Evolutionary conservation across 2,888 invertebrate genomes (phyloP), one percentile per base, ranked within the genome.

Genomic region (Amphipoea oculea): DNA sequence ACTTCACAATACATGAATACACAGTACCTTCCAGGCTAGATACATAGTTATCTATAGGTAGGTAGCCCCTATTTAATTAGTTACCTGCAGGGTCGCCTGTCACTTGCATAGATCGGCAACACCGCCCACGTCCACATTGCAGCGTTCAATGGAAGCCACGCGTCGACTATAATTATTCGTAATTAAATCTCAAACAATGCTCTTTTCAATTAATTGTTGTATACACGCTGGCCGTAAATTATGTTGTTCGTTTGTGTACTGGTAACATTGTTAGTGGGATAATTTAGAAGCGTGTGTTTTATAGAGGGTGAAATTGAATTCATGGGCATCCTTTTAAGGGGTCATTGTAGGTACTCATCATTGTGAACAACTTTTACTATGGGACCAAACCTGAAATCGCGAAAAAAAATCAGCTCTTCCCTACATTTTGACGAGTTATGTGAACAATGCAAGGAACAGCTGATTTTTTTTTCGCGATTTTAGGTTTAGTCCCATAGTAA

Each of bases 21-120:
- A 66, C 23, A 36, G 23, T 36, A 42, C 48, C 17, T 54, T 23
- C 9, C 14, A n/a, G 20, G 17, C 20, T 60, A 69, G 23, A 36
- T 69, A 20, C 12, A 57, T 9, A 48, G 45, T 2, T 45, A 57
- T 0, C 11, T 73, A 29, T 23, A 66, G 3, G 6, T 42, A n/a
- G 23, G 23, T 65, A 40, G 2, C 36, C 36, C 20, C 14, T 76
- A 72, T 83, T 77, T 66, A 84, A 78, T 83, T 75, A 83, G 68
- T 83, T 83, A 69, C 65, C 65, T 75, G 84, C 72, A 75, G 83
- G 69, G 60, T 23, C 1, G n/a, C 14, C 72, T 86, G 84, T 78
- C 87, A 78, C 4, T 29, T 54, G 72, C 84, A 86, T 40, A 54
- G 65, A 40, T 23, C 11, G 42, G 29, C 60, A 45, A 45, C 54